Evolutionary conservation across 2,888 invertebrate genomes (phyloP), one percentile per base, ranked within the genome.

Genomic region (Ennomos fuscantarius): DNA sequence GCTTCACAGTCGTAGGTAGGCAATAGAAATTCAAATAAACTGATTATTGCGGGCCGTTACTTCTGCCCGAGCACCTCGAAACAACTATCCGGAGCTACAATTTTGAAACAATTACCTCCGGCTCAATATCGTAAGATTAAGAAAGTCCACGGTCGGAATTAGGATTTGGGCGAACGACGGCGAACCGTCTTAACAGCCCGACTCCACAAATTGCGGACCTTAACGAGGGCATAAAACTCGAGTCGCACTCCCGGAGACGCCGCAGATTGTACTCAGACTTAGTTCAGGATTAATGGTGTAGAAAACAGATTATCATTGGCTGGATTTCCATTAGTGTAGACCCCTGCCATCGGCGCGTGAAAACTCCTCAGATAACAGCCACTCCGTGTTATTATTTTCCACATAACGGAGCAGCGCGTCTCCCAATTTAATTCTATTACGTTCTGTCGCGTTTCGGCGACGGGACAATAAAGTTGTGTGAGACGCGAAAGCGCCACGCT

Each of bases 251-350:
- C 74, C 82, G 79, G 81, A 88, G 87, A 87, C 88, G 89, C 91
- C 91, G 75, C 91, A 91, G 91, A 90, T 89, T 89, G 89, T 84
- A 78, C 90, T 87, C 81, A 90, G 91, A 87, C 90, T 91, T 91
- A 92, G 89, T 90, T 89, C 81, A 87, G 92, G 92, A 93, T 93
- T 92, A 93, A 93, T 93, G 93, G 91, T 91, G 91, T 90, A 92
- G 93, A 93, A 93, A 92, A 91, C 92, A 93, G 92, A 93, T 93
- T 92, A 93, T 93, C 92, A 93, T 92, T 92, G 90, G 89, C 87
- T 81, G 88, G 87, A 87, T 90, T 90, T 90, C 91, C 87, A 90
- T 90, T 91, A 89, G 86, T 60, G 58, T 47, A 57, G 87, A 86
- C 91, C 91, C 91, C 91, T 91, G 88, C 92, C 88, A 87, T 75